A percentile compares a stretch with the other conserved stretches of the same genome.
Evolutionary conservation across 2,888 invertebrate species (phyloP).

Genomic region (Sarcophaga subvicina): DNA sequence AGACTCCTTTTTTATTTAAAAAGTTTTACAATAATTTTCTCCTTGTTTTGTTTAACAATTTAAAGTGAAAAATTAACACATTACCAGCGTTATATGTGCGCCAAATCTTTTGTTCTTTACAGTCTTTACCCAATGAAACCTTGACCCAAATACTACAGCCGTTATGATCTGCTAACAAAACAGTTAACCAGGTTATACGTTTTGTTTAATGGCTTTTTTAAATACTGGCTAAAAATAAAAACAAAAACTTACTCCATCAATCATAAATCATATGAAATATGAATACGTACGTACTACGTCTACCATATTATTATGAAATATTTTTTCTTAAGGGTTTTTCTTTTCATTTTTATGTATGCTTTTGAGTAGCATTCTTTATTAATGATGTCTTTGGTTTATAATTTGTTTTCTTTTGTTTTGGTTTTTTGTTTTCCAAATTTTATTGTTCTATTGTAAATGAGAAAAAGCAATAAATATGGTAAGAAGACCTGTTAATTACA

Average conservation of each 20-base stretch:
- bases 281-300: too few species aligned
- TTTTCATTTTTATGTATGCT: neutral
- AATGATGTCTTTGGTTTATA: too few species aligned
- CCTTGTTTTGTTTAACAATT: too few species aligned
- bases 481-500: too few species aligned
- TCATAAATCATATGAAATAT: conserved; percentile 44
- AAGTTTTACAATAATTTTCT: conserved; percentile 19
- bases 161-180: conserved; percentile 14
- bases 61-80: too few species aligned
- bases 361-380: too few species aligned
- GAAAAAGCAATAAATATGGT: too few species aligned
- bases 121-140: conserved; percentile 4
- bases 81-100: too few species aligned
- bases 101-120: neutral
- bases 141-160: conserved; percentile 36
- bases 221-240: neutral
- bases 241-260: conserved; percentile 8
- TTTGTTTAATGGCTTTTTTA: conserved; percentile 33
- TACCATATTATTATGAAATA: conserved; percentile 26
- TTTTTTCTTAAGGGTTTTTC: neutral
- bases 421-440: too few species aligned
- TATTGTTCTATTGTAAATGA: too few species aligned
- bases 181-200: conserved; percentile 42
- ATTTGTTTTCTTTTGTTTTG: too few species aligned
- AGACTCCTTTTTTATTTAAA: neutral